phyloP scores from a whole-genome alignment of 2,888 invertebrate species.

The Athalia circularis region DNA sequence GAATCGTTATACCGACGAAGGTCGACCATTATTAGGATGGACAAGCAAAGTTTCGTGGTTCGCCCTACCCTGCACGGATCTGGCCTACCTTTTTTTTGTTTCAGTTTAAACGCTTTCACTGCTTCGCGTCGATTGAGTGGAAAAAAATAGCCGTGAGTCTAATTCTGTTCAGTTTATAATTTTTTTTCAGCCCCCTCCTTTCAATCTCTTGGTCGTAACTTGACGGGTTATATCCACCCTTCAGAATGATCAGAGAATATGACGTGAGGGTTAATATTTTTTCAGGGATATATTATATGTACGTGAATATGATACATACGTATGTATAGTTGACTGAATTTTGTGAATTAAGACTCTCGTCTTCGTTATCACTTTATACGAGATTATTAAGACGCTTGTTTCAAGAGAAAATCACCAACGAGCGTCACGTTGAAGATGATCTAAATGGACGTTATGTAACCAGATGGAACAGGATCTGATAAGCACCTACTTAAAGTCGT shows the following conservation, averaged over 20 bases:
- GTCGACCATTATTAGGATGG: constrained; percentile 29
- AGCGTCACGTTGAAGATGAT: background rate
- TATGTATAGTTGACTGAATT: too few relatives aligned
- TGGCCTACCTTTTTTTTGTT: constrained; percentile 16
- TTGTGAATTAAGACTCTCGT: too few relatives aligned
- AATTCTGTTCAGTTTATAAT: too few relatives aligned
- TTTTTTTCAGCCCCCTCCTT: background rate
- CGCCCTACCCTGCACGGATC: background rate
- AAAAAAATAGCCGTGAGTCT: background rate
- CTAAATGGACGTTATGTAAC: background rate
- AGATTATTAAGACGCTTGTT: too few relatives aligned
- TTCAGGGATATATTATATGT: too few relatives aligned
- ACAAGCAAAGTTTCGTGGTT: constrained; percentile 18
- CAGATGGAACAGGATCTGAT: background rate
- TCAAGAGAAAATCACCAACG: background rate
- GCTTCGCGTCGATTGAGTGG: background rate
- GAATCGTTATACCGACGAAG: constrained; percentile 23
- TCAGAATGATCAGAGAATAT: too few relatives aligned
- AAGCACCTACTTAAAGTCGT: background rate
- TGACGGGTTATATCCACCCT: too few relatives aligned
- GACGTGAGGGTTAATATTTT: too few relatives aligned
- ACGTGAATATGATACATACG: too few relatives aligned
- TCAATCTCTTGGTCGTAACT: background rate
- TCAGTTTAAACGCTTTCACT: constrained; percentile 11
- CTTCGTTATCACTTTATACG: too few relatives aligned